Conservation (phyloP, 2,797 vertebrate genomes). For the Chelmon rostratus region DNA sequence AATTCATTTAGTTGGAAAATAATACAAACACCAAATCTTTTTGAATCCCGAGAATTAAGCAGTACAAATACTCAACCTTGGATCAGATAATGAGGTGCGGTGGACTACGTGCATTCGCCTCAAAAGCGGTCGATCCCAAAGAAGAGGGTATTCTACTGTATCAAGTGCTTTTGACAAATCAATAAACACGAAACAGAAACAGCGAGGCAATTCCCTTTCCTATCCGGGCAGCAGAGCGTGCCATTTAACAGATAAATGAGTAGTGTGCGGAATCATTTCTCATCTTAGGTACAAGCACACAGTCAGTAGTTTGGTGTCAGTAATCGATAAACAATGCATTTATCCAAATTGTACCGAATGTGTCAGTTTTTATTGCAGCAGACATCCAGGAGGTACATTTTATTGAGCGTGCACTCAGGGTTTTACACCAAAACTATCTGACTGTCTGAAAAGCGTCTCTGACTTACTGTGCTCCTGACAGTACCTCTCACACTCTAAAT, state of each 20-base stretch:
- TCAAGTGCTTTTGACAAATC: constrained; percentile 51
- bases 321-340: constrained; percentile 63
- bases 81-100: not conserved
- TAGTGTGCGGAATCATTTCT: constrained; percentile 43
- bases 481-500: constrained; percentile 4
- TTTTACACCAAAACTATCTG: constrained; percentile 7
- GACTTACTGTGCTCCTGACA: not conserved
- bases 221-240: constrained; percentile 24
- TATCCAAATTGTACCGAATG: constrained; percentile 46
- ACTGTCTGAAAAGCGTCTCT: not conserved
- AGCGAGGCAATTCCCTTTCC: constrained; percentile 46
- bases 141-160: constrained; percentile 7
- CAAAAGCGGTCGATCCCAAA: constrained; percentile 38
- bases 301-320: constrained; percentile 51
- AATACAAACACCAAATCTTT: not conserved
- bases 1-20: not conserved
- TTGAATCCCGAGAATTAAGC: not conserved
- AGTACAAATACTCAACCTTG: not conserved
- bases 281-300: constrained; percentile 49
- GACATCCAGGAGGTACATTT: constrained; percentile 23
- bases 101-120: constrained; percentile 7
- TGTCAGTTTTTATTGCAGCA: constrained; percentile 49
- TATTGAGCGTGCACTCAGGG: constrained; percentile 15
- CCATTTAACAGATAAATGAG: constrained; percentile 63
- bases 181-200: constrained; percentile 66